phyloP scores from a whole-genome alignment of 2,888 invertebrate genomes.

The Pollenia labialis region DNA sequence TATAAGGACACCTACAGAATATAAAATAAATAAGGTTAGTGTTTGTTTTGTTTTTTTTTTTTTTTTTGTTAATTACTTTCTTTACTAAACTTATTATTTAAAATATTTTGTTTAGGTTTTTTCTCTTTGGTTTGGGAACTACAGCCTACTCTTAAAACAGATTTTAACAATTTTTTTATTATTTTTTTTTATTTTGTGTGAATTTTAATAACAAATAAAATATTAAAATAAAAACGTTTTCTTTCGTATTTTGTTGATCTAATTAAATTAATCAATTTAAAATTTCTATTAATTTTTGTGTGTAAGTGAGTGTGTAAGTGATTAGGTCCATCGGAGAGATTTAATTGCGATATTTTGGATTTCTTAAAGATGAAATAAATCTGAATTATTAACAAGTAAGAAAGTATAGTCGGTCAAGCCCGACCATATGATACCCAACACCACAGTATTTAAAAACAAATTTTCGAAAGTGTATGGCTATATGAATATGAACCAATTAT shows the following conservation, averaged over 20 bases:
- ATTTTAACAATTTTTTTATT: conserved; percentile 50
- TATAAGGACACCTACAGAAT: conserved; percentile 71
- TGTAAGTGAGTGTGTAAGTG: conserved; percentile 11
- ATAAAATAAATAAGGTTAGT: conserved; percentile 41
- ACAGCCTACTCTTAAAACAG: conserved; percentile 72
- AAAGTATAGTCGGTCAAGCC: too few species aligned
- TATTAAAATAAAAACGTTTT: conserved; percentile 14
- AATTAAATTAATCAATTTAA: conserved; percentile 32
- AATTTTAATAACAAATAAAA: conserved; percentile 25
- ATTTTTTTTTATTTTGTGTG: conserved; percentile 15
- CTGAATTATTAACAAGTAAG: too few species aligned
- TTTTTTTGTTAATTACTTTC: not conserved
- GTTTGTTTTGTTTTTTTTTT: conserved; percentile 28
- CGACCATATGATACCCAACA: too few species aligned
- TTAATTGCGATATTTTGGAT: not conserved
- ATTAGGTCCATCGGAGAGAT: conserved; percentile 10
- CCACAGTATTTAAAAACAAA: too few species aligned
- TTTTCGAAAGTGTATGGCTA: too few species aligned
- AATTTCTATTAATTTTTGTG: conserved; percentile 8
- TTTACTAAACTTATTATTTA: conserved; percentile 67
- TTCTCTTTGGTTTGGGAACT: conserved; percentile 73
- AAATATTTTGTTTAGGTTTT: conserved; percentile 52
- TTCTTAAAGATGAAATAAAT: not conserved
- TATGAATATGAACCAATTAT: too few species aligned
- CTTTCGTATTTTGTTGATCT: not conserved